A percentile compares a stretch with the other conserved stretches of the same genome.
Evolutionary conservation across 2,888 invertebrate species (phyloP).

Genomic region (Galeopsomyia nigrocyanea): DNA sequence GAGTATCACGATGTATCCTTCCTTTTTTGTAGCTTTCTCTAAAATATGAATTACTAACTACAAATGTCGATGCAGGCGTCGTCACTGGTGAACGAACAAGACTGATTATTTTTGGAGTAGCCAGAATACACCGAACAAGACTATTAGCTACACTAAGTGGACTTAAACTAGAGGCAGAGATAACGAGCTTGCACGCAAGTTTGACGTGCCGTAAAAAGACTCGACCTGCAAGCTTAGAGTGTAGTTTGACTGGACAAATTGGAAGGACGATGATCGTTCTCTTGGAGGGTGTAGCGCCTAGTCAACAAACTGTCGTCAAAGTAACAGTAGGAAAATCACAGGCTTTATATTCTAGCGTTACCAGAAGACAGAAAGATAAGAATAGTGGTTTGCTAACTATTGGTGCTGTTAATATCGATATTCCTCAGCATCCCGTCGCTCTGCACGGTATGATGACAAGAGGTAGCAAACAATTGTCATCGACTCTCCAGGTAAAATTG

Average conservation of each 20-base stretch:
- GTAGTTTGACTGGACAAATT: conserved; percentile 89
- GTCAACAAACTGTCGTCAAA: conserved; percentile 94
- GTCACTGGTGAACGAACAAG: conserved; percentile 78
- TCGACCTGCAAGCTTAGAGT: conserved; percentile 78
- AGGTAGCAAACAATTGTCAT: conserved; percentile 92
- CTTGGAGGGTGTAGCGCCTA: conserved; percentile 90
- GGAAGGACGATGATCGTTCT: conserved; percentile 93
- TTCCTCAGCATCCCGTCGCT: conserved; percentile 98
- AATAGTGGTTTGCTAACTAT: conserved; percentile 87
- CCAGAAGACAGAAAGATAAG: conserved; percentile 81
- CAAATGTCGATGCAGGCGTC: conserved; percentile 62
- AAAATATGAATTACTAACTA: too few relatives aligned
- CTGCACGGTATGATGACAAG: conserved; percentile 98
- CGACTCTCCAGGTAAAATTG: conserved; percentile 82
- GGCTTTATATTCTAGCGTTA: conserved; percentile 89
- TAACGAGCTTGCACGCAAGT: conserved; percentile 91
- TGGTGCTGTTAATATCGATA: conserved; percentile 92
- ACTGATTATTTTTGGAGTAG: conserved; percentile 88
- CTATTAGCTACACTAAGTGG: conserved; percentile 92
- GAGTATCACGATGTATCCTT: conserved; percentile 49
- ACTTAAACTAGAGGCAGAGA: conserved; percentile 93
- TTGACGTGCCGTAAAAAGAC: conserved; percentile 91
- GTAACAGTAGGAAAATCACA: conserved; percentile 94
- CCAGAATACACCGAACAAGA: conserved; percentile 87
- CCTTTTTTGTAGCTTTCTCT: too few relatives aligned